Evolutionary conservation across 2,888 invertebrate species (phyloP).

Genomic region (Iselma pallidipennis): DNA sequence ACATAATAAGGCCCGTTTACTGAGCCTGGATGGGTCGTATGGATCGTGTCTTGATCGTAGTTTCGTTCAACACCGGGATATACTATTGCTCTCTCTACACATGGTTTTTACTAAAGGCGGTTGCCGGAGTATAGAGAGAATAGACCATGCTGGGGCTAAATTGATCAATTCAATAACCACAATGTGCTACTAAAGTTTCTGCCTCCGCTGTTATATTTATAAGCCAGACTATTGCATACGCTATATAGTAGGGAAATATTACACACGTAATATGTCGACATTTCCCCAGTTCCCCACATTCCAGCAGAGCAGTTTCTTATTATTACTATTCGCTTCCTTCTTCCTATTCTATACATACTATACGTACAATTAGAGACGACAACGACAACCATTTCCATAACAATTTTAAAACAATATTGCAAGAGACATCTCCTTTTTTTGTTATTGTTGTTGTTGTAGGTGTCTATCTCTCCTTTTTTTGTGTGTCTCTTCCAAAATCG

Average conservation of each 20-base stretch:
- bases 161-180: conserved; percentile 59
- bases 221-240: conserved; percentile 48
- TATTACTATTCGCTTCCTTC: background rate
- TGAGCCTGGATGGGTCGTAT: conserved; percentile 53
- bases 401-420: no score
- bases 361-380: background rate
- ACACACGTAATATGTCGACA: conserved; percentile 31
- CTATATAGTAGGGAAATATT: conserved; percentile 26
- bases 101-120: conserved; percentile 17
- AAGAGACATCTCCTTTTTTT: background rate
- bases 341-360: background rate
- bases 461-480: no score
- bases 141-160: conserved; percentile 55
- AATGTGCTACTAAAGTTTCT: conserved; percentile 54
- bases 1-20: conserved; percentile 54
- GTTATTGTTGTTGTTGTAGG: no score
- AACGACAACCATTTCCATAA: background rate
- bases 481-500: no score
- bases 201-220: conserved; percentile 54
- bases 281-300: conserved; percentile 12
- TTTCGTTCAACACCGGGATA: conserved; percentile 39
- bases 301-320: conserved; percentile 2
- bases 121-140: conserved; percentile 39
- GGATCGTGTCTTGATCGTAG: conserved; percentile 52
- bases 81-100: no score